A percentile compares a stretch with the other conserved stretches of the same genome.
Conservation (phyloP, 2,888 invertebrate genomes). For the Lycocerus yunnanus region DNA sequence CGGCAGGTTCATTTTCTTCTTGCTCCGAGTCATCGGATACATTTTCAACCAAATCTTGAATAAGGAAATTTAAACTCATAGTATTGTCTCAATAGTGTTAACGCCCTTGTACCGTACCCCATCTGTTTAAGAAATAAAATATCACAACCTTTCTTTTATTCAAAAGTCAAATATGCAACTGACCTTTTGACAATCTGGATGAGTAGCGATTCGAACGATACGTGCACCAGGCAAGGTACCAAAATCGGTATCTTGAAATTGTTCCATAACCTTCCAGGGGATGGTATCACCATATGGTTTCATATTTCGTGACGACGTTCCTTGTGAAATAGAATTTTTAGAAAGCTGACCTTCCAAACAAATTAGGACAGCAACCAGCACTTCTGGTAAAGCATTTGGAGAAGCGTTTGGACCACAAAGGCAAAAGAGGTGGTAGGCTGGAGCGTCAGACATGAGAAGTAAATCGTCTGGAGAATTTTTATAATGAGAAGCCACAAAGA, state of each 20-base stretch:
- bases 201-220: conserved; percentile 95
- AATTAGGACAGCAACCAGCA: conserved; percentile 89
- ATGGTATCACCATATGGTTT: conserved; percentile 96
- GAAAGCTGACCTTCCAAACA: conserved; percentile 78
- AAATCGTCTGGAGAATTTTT: conserved; percentile 99
- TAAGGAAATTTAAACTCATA: conserved; percentile 80
- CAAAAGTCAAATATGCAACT: conserved; percentile 32
- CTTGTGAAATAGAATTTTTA: conserved; percentile 73
- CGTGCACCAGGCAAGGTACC: conserved; percentile 88
- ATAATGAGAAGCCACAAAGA: conserved; percentile 98
- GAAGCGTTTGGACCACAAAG: conserved; percentile 82
- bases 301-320: conserved; percentile 79
- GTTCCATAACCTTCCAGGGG: conserved; percentile 98
- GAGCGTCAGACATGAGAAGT: conserved; percentile 97
- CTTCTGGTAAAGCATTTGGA: conserved; percentile 80
- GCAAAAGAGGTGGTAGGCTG: conserved; percentile 96
- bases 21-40: conserved; percentile 68
- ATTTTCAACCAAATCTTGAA: conserved; percentile 62
- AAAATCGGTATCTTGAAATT: conserved; percentile 93
- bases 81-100: conserved; percentile 84
- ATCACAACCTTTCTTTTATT: background rate
- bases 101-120: conserved; percentile 93
- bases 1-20: conserved; percentile 75
- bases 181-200: conserved; percentile 94
- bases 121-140: conserved; percentile 66